Evolutionary conservation across 1,140 invertebrate species (phyloP).

Genomic region (Formica exsecta): DNA sequence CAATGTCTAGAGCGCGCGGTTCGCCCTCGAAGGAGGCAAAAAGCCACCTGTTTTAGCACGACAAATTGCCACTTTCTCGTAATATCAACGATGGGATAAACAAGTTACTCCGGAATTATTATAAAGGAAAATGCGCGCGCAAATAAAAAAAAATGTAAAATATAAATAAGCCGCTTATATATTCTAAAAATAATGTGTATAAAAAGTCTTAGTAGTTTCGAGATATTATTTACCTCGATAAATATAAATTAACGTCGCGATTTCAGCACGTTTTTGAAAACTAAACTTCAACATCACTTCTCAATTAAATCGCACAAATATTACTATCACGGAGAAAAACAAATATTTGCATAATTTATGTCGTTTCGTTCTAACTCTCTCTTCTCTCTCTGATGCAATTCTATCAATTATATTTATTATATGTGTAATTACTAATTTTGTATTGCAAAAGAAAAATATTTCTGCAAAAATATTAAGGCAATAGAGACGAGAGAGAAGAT

Average conservation of each 20-base stretch:
- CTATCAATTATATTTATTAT: neutral
- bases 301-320: neutral
- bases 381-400: neutral
- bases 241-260: neutral
- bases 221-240: neutral
- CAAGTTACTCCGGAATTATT: neutral
- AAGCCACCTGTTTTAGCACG: neutral
- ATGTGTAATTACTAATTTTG: neutral
- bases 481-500: neutral
- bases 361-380: neutral
- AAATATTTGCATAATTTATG: neutral
- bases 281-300: neutral
- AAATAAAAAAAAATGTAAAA: neutral
- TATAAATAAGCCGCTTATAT: neutral
- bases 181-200: neutral
- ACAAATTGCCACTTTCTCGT: constrained; percentile 14
- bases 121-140: neutral
- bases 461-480: neutral
- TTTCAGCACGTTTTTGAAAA: constrained; percentile 2
- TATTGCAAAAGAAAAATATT: neutral
- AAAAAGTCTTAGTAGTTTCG: neutral
- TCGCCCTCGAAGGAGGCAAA: constrained; percentile 21
- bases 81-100: neutral
- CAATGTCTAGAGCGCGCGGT: constrained; percentile 55
- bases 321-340: neutral